Base-by-base conservation (phyloP, 2,797 vertebrate species). In the Rousettus madagascariensis region DNA sequence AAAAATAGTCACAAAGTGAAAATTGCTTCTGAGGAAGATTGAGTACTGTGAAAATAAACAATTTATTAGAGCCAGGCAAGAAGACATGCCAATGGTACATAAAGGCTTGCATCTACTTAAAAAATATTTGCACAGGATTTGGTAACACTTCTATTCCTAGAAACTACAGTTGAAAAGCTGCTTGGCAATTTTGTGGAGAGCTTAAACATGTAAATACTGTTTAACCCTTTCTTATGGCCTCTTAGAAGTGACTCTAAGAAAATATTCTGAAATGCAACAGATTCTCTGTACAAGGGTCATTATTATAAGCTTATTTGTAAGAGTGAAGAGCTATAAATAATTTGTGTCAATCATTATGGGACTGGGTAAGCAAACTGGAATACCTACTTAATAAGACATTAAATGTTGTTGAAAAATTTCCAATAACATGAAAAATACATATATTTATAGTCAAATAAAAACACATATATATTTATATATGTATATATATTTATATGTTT, bases 41-140 rank as follows among this genome's bases (percentile, higher is more conserved):
- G 16, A 51, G 13, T n/a, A 38, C 28, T 30, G 33, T 28, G 28
- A 63, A 33, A 59, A 71, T 33, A 51, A 59, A 75, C 4, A 51
- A 33, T 5, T 26, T 63, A 15, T 53, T 43, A 61, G 8, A 86
- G 8, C 30, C 49, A 51, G 28, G 13, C 4, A 80, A 63, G 16
- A 55, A 63, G 16, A 49, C 9, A 49, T 30, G 16, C 4, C 61
- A 24, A 49, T 8, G 30, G 9, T 9, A 30, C 28, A 5, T 38
- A n/a, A 78, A 88, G 16, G 9, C 13, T 66, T 61, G 0, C 16
- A n/a, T 66, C 36, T 79, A 88, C 72, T 75, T 71, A 49, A 57
- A 82, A 93, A 82, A 15, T 43, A 78, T 71, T 91, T 96, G 55
- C 33, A 36, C 10, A 86, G 7, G 26, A 90, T 79, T 80, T 77